These are phyloP conservation scores for Idris sp. DNA, from an alignment of 1,140 invertebrate genomes.

Conservation along the genomic window DNA sequence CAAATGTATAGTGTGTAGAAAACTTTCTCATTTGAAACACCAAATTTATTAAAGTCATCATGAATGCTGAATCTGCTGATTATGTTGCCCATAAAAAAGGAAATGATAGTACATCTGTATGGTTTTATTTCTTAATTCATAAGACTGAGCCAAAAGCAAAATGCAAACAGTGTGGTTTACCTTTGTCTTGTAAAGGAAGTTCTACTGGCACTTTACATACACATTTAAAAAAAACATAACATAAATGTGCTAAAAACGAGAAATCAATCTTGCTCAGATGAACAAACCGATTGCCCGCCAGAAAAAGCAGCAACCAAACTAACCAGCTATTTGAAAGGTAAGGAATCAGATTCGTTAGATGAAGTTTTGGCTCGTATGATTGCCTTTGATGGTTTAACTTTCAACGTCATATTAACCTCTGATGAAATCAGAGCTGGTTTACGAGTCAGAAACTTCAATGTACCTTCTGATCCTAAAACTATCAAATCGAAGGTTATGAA, in stretches of 20 bases:
- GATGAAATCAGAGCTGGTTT: constrained; percentile 16
- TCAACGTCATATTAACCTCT: constrained; percentile 15
- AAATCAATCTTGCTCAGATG: neutral
- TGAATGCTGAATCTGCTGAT: too few species aligned
- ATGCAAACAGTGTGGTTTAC: constrained; percentile 10
- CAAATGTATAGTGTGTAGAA: too few species aligned
- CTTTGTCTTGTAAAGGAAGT: constrained; percentile 7
- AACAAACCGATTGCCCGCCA: too few species aligned
- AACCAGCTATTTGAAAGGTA: neutral
- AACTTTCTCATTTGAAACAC: too few species aligned
- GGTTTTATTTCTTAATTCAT: constrained; percentile 15
- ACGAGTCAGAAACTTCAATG: too few species aligned
- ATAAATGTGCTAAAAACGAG: constrained; percentile 13
- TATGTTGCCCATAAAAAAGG: neutral
- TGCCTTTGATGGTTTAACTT: constrained; percentile 27
- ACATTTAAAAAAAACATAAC: constrained; percentile 25
- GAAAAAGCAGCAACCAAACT: too few species aligned
- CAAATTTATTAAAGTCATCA: too few species aligned
- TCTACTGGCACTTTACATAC: constrained; percentile 19
- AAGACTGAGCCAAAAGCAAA: constrained; percentile 8
- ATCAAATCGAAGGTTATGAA: too few species aligned
- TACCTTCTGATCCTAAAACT: too few species aligned
- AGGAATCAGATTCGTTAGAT: neutral
- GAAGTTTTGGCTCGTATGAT: constrained; percentile 33
- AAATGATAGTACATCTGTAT: constrained; percentile 16